Evolutionary conservation across 2,113 vertebrate genomes (phyloP).

Genomic region (Mesocricetus auratus): DNA sequence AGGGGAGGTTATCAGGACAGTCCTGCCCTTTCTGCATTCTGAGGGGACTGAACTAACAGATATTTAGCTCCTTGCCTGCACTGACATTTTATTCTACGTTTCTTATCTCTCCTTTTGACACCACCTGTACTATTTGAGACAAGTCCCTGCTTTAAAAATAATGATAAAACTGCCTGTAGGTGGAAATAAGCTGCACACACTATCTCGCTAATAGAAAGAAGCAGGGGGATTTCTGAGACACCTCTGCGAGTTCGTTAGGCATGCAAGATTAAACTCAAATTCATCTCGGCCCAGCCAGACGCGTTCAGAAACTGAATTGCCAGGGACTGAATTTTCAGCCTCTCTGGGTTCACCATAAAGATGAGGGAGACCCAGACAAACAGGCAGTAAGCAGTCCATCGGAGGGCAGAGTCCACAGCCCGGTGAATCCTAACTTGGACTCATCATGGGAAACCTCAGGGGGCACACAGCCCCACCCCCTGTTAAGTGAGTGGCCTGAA

Average conservation of each 20-base stretch:
- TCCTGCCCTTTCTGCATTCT: not conserved
- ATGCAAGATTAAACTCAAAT: conserved; percentile 77
- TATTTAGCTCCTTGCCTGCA: conserved; percentile 53
- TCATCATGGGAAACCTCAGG: fast-evolving
- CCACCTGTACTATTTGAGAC: conserved; percentile 85
- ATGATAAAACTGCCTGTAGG: conserved; percentile 84
- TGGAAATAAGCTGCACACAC: conserved; percentile 79
- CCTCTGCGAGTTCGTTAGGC: conserved; percentile 64
- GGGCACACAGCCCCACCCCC: not conserved
- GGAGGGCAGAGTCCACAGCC: not conserved
- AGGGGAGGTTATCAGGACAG: not conserved
- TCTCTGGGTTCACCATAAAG: conserved; percentile 17
- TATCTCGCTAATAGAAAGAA: conserved; percentile 76
- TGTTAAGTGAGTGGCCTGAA: not conserved
- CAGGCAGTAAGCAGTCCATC: not conserved
- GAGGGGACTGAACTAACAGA: conserved; percentile 3
- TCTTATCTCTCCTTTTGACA: conserved; percentile 85
- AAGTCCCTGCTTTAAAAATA: conserved; percentile 85
- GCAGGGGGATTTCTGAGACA: conserved; percentile 78
- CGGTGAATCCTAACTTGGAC: not conserved
- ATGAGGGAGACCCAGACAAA: not conserved
- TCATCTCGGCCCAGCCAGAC: conserved; percentile 56
- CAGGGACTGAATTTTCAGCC: conserved; percentile 44
- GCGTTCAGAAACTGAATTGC: conserved; percentile 51
- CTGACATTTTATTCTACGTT: conserved; percentile 79